phyloP scores from a whole-genome alignment of 2,888 invertebrate genomes.

The Melolontha melolontha region DNA sequence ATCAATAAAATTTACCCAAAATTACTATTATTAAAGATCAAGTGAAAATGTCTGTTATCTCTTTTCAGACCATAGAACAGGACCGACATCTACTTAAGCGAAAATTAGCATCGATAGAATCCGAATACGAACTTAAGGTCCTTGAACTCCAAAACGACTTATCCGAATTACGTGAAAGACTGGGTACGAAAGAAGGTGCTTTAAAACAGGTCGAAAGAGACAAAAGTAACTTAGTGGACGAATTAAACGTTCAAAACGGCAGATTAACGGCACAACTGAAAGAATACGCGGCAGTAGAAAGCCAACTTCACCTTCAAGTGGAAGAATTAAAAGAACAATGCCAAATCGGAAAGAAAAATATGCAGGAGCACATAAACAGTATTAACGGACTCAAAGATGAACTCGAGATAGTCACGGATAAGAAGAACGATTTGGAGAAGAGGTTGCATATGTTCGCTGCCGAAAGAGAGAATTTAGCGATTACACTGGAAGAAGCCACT shows the following conservation, averaged over 20 bases:
- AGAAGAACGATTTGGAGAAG: constrained; percentile 87
- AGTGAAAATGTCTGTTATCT: too few species aligned
- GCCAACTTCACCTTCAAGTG: constrained; percentile 83
- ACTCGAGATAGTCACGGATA: constrained; percentile 84
- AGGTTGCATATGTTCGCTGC: constrained; percentile 79
- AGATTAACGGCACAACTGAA: constrained; percentile 85
- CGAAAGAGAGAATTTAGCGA: constrained; percentile 83
- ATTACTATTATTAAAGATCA: too few species aligned
- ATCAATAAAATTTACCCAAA: too few species aligned
- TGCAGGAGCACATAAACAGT: constrained; percentile 89
- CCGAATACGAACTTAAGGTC: constrained; percentile 89
- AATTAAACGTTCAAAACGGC: constrained; percentile 85
- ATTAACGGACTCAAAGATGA: constrained; percentile 90
- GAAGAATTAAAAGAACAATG: constrained; percentile 87
- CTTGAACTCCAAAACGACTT: constrained; percentile 92
- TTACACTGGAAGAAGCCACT: constrained; percentile 89
- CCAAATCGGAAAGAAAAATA: constrained; percentile 71
- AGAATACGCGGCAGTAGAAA: constrained; percentile 79
- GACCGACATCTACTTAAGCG: constrained; percentile 90
- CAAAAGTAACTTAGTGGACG: constrained; percentile 84
- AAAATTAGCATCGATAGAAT: constrained; percentile 85
- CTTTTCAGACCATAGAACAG: constrained; percentile 89
- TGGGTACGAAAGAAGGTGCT: constrained; percentile 74
- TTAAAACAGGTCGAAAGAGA: constrained; percentile 81
- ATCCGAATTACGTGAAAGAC: constrained; percentile 80